Percentiles rank a stretch among this genome's conserved stretches.
These are phyloP conservation scores for Mesocentrotus franciscanus DNA, from an alignment of 53 echinoderm and acorn worm species.

Conservation along the genomic window DNA sequence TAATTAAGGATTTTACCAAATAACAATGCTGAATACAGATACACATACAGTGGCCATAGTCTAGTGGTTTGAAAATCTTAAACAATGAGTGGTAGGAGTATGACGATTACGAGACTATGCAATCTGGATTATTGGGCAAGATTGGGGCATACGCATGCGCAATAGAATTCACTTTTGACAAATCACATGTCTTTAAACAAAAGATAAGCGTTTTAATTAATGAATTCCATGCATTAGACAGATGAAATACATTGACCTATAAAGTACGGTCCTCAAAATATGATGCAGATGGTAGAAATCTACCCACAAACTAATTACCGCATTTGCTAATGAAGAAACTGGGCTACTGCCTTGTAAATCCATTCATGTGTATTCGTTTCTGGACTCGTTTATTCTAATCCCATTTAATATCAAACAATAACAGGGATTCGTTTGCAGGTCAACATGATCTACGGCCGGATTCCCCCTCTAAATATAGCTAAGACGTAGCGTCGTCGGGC, in stretches of 20 bases:
- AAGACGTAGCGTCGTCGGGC: background rate
- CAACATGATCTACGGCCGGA: background rate
- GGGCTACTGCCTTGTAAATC: background rate
- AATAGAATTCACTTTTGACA: background rate
- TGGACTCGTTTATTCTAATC: background rate
- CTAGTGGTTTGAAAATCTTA: too few species aligned
- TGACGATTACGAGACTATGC: too few species aligned
- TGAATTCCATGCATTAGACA: background rate
- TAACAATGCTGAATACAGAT: too few species aligned
- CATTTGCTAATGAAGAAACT: background rate
- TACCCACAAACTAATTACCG: slow-evolving; percentile 5
- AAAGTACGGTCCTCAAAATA: background rate
- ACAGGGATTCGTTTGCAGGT: background rate
- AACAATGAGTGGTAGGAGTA: too few species aligned
- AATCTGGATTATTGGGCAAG: too few species aligned
- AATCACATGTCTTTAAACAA: background rate
- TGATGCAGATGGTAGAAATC: background rate
- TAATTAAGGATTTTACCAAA: too few species aligned
- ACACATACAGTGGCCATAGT: too few species aligned
- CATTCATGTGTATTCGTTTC: background rate
- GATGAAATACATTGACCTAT: background rate
- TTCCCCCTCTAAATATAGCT: slow-evolving; percentile 11
- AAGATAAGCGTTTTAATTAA: background rate
- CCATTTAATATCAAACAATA: background rate
- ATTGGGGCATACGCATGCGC: too few species aligned